Base-by-base conservation (phyloP, 2,797 vertebrate species). In the Aotus griseimembra region DNA sequence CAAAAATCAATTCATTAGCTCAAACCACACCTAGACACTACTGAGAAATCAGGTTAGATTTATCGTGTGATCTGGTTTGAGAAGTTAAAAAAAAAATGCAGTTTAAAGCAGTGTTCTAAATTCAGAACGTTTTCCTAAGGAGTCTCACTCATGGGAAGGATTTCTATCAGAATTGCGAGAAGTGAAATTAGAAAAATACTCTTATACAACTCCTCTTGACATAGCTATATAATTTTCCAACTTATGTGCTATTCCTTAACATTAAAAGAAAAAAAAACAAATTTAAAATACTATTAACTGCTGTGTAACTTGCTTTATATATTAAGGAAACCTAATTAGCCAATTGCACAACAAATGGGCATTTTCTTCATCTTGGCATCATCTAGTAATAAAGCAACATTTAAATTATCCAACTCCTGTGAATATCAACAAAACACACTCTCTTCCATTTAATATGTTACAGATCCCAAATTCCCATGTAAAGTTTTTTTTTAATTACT, bases 401-500 rank as follows among this genome's bases (percentile, higher is more conserved):
- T 88, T 8, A 79, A 39, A 97, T 97, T 97, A 98, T n/a, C 83
- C 75, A 79, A 55, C 30, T 75, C 15, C 33, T 70, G 82, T 92
- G 91, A 91, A 13, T 48, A 95, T 82, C 80, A 92, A 93, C 85
- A 96, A 96, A 95, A 86, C 46, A 80, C 64, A 95, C 61, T 94
- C 96, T 97, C 87, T 95, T 96, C 94, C 88, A 82, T 13, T 95
- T 64, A 96, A 1, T 33, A n/a, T n/a, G 36, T 72, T 83, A 96
- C 26, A 79, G 17, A 96, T 93, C 92, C 55, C 64, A 87, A 84
- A 98, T 93, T 97, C 93, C 92, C 97, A 98, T 24, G 96, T 75
- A 92, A 97, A 97, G 90, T 91, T 95, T 41, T 94, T 93, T 97
- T 97, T 41, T 93, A 98, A 98, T 95, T 72, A 70, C 58, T 79